These are phyloP conservation scores for Scylla paramamosain DNA, from an alignment of 1,140 invertebrate genomes.

Conservation along the genomic window DNA sequence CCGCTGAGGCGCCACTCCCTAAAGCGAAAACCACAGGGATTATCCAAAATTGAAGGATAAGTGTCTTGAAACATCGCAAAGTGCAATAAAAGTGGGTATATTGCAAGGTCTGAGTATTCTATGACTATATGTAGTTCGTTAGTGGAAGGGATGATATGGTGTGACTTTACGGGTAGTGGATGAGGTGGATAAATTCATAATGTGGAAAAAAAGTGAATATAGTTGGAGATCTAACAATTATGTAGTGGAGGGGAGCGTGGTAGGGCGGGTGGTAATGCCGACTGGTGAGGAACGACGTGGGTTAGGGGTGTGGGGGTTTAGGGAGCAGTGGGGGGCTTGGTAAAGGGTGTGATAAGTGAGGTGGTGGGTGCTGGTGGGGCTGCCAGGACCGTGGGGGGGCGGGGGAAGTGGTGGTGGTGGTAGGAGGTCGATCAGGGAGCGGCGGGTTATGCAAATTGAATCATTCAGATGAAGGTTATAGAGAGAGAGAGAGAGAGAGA, in stretches of 20 bases:
- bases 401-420: not conserved
- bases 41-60: no score
- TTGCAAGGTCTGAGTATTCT: no score
- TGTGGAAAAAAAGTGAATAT: no score
- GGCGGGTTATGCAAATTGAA: slow-evolving; percentile 3
- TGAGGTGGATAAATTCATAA: no score
- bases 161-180: no score
- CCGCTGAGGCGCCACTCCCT: no score
- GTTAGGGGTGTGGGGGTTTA: not conserved
- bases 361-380: not conserved
- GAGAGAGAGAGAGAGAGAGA: no score
- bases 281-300: not conserved
- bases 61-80: no score
- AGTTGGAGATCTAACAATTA: not conserved
- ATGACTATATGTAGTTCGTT: no score
- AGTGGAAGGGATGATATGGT: no score
- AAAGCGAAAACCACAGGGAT: no score
- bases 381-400: not conserved
- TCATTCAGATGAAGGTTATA: not conserved
- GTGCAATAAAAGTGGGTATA: no score
- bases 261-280: not conserved
- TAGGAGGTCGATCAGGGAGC: not conserved
- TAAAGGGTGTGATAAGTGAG: not conserved
- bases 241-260: not conserved
- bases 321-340: not conserved